A percentile compares a stretch with the other conserved stretches of the same genome.
Evolutionary conservation across 64 coral and sea anemone genomes (phyloP).

Genomic region (Montipora capricornis): DNA sequence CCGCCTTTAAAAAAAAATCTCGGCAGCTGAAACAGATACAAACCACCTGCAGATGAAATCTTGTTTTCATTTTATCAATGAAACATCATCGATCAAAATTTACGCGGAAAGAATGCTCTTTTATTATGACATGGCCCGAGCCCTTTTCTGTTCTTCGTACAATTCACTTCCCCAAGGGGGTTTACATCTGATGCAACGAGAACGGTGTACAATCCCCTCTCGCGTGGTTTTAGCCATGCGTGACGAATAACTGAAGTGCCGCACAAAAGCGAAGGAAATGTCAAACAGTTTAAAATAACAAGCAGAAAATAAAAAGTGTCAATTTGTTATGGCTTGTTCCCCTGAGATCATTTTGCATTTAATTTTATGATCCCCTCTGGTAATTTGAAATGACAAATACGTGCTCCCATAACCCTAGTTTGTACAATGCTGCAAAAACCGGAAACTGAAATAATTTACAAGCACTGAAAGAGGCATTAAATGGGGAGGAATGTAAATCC

Average conservation of each 20-base stretch:
- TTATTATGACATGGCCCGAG: neutral
- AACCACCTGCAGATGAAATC: slow-evolving; percentile 12
- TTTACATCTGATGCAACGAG: neutral
- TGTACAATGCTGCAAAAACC: neutral
- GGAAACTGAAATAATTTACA: slow-evolving; percentile 1
- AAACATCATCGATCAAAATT: slow-evolving; percentile 31
- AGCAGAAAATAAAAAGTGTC: neutral
- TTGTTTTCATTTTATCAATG: neutral
- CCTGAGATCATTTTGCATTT: neutral
- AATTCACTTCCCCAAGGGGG: neutral
- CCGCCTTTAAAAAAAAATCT: neutral
- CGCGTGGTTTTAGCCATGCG: slow-evolving; percentile 52
- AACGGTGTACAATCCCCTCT: neutral
- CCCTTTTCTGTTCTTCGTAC: neutral
- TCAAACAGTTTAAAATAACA: neutral
- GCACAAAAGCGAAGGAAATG: slow-evolving; percentile 14
- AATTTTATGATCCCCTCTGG: slow-evolving; percentile 31
- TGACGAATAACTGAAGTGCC: neutral
- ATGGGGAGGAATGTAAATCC: slow-evolving; percentile 15
- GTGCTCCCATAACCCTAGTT: neutral
- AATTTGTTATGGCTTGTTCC: neutral
- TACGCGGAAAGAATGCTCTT: neutral
- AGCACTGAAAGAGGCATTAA: neutral
- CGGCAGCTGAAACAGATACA: neutral
- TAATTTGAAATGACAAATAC: slow-evolving; percentile 4